Evolutionary conservation across 2,888 invertebrate species (phyloP), one percentile per base, ranked within the genome.

Genomic region (Melieria omissa): DNA sequence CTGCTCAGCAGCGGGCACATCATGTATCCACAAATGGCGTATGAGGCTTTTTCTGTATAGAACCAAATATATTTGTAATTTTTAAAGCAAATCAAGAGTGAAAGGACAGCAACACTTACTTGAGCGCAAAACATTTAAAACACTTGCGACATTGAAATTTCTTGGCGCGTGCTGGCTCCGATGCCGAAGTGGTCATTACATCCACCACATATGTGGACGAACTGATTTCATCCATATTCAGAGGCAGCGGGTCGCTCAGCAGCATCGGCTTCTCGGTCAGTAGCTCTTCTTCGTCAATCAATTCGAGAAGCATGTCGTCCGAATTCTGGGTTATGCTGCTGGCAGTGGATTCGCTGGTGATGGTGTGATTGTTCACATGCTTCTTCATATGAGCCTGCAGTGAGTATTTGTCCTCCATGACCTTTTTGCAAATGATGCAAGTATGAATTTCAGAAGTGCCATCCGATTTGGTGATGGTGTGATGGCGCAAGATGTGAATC

Each of bases 111-210:
- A 46, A 45, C 62, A 73, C 78, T 74, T 80, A 84, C 83, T 82
- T 83, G 12, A 83, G 80, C 9, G 81, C 80, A 74, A 83, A 84
- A 67, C 80, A 82, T 77, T 83, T 84, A 55, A 80, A 82, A 73
- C 84, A 84, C 73, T 79, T 81, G 5, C 81, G 79, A 65, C 83
- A 83, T 71, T 83, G 82, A 74, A 79, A 84, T 60, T 82, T 80
- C 69, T 81, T 80, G n/a, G 78, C 78, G 47, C 80, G 78, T 42
- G 75, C 74, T 4, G 77, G 75, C 29, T 78, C 72, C 1, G 77
- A 66, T 44, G 78, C 75, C 0, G 77, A 76, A 6, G 77, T 76
- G 47, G 78, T 74, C 63, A 76, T 64, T 14, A 77, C 72, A 52
- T 78, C 77, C 3, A 79, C 77, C 4, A 78, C 72, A 42, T 78